Evolutionary conservation across 1,140 invertebrate genomes (phyloP), one percentile per base, ranked within the genome.

Genomic region (Diuraphis noxia): DNA sequence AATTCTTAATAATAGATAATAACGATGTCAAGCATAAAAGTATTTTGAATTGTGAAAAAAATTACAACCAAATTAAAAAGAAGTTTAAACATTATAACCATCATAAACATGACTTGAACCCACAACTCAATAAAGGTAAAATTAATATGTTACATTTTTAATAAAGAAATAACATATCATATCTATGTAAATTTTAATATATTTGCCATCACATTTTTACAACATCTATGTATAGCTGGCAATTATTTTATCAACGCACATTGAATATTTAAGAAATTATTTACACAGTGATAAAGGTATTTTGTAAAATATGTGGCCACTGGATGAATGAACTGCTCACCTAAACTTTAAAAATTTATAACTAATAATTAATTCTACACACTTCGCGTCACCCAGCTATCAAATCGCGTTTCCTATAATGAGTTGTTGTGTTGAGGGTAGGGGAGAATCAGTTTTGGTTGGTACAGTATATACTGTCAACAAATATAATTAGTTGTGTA

Each of bases 111-210:
- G 88, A 36, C 49, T 77, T 90, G n/a, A 77, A 38, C 13, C 88
- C 88, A 46, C 56, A 79, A 52, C 36, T 90, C 36, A 90, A 90
- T 36, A 90, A 79, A 90, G 88, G 88, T 90, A 90, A 90, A 88
- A 77, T 43, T 87, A 52, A 49, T 43, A 43, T 2, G 19, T 84
- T 13, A 34, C 21, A 46, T 84, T 84, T 84, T 19, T 21, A 84
- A 84, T n/a, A 5, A 19, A 34, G 0, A 2, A 17, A 25, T 84
- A n/a, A 72, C 10, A 82, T 41, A n/a, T n/a, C n/a, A n/a, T n/a
- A n/a, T n/a, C n/a, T 82, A n/a, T n/a, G 13, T 84, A 30, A 19
- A 82, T 82, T 41, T 34, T 43, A 34, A 43, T 1, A 84, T n/a
- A 49, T 81, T 7, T 34, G 7, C 30, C 17, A 63, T 4, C 30